Base-by-base conservation (phyloP, 2,888 invertebrate genomes). In the Drosophila meridiana region DNA sequence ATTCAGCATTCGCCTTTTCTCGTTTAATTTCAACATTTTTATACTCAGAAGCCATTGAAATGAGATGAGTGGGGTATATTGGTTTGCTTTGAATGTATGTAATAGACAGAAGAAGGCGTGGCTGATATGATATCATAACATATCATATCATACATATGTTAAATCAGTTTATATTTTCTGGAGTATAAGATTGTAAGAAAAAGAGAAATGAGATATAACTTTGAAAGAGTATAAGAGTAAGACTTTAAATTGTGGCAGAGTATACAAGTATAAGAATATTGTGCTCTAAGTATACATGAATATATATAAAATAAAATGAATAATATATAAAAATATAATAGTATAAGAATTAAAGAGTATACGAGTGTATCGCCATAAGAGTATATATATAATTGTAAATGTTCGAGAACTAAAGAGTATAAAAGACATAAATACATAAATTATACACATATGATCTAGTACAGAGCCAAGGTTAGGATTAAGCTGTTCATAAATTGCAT, bases 11-110 rank as follows among this genome's bases (percentile, higher is more conserved):
- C 73, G 73, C 83, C 69, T 66, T 83, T 78, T 80, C 78, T 83
- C 83, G 81, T 89, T 88, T 85, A 90, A 85, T 85, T 89, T 88
- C 62, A 83, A 73, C 75, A 85, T 87, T 87, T 82, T 77, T 84
- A 82, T 85, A 69, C 56, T 30, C 30, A 3, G 26, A 42, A 11
- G 11, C 30, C 42, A 56, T n/a, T 6, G 20, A 30, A 20, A 30
- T 5, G 1, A 7, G 2, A 6, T 14, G 3, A 32, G 7, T 20
- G 11, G 42, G 56, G 56, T 42, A 56, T 56, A 30, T 30, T 6
- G 20, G 28, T 56, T 56, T 2, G 0, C 2, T 26, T 4, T 1
- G 3, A 0, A 6, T 11, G n/a, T 26, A 36, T 26, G 53, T 14
- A 20, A 52, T 3, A 6, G 20, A 11, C 2, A 5, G 52, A 34